A percentile compares a stretch with the other conserved stretches of the same genome.
Evolutionary conservation across 1,140 invertebrate genomes (phyloP).

Genomic region (Aphaenogaster ashmeadi): DNA sequence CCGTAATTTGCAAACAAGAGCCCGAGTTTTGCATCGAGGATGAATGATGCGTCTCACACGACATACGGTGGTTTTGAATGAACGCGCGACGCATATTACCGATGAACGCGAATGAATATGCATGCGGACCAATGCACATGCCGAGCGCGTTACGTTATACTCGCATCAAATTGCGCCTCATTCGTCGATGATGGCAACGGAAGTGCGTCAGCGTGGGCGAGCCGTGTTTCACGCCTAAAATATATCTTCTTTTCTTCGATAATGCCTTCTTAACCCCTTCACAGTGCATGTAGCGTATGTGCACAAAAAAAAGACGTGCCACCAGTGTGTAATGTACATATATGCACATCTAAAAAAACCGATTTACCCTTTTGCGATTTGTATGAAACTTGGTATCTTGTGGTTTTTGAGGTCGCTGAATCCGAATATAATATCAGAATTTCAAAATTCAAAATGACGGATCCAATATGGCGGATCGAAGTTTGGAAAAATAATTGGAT

Average conservation of each 20-base stretch:
- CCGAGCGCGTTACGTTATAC: slow-evolving; percentile 61
- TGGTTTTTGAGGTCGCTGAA: no score
- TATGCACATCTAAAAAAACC: no score
- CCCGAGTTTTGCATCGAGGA: slow-evolving; percentile 5
- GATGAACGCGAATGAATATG: slow-evolving; percentile 55
- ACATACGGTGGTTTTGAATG: slow-evolving; percentile 23
- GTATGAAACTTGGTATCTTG: no score
- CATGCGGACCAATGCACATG: slow-evolving; percentile 38
- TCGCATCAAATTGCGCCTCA: slow-evolving; percentile 51
- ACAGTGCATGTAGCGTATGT: no score
- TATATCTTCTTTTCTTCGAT: not conserved
- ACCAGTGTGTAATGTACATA: no score
- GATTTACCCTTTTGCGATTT: no score
- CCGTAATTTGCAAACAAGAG: slow-evolving; percentile 19
- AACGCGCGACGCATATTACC: slow-evolving; percentile 54
- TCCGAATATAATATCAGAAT: no score
- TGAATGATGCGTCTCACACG: slow-evolving; percentile 20
- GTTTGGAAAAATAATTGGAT: no score
- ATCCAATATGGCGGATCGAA: no score
- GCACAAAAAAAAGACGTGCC: no score
- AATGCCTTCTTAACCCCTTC: not conserved
- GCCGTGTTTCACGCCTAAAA: not conserved
- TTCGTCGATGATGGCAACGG: slow-evolving; percentile 52
- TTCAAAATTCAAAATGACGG: no score
- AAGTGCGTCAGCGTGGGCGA: slow-evolving; percentile 37